Base-by-base conservation (phyloP, 2,888 invertebrate genomes). In the Celastrina argiolus region DNA sequence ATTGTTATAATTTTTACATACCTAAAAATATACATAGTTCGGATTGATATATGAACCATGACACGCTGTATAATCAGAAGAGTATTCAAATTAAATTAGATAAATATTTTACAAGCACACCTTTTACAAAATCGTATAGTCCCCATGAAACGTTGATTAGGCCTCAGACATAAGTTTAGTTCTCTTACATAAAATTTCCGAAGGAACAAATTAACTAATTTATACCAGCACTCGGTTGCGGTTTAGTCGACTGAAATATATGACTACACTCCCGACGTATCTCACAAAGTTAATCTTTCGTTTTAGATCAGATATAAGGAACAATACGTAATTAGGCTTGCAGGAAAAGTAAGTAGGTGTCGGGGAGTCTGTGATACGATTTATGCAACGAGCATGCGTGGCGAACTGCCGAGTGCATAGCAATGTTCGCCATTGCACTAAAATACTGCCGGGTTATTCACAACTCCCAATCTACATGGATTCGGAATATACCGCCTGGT, bases 331-430 rank as follows among this genome's bases (percentile, higher is more conserved):
- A 61, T 61, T 61, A 61, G 61, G 61, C 61, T 61, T 61, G 61
- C 61, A 61, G 61, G 61, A 61, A 39, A 61, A 61, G 61, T 61
- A 61, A 61, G 61, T 61, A 61, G 61, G 61, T 61, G 61, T 61
- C 61, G 36, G 61, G 39, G 16, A 61, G 61, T 18, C 61, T 61
- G 61, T 61, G 61, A 36, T 61, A 61, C 39, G 74, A 82, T 81
- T 78, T 79, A 81, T 79, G 72, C 70, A 66, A 65, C 71, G 67
- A 74, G 73, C 72, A 73, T 74, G 76, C 75, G 75, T 74, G 73
- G 72, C n/a, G n/a, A n/a, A n/a, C 28, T 28, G 31, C 31, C 76
- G 75, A 82, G 81, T 80, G 81, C 82, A 78, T 74, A 81, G 75
- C 77, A 74, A 70, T 85, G 82, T 82, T 80, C 70, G 73, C 76